These are phyloP conservation scores for Meteorus colon DNA, from an alignment of 2,888 invertebrate species.

Conservation along the genomic window DNA sequence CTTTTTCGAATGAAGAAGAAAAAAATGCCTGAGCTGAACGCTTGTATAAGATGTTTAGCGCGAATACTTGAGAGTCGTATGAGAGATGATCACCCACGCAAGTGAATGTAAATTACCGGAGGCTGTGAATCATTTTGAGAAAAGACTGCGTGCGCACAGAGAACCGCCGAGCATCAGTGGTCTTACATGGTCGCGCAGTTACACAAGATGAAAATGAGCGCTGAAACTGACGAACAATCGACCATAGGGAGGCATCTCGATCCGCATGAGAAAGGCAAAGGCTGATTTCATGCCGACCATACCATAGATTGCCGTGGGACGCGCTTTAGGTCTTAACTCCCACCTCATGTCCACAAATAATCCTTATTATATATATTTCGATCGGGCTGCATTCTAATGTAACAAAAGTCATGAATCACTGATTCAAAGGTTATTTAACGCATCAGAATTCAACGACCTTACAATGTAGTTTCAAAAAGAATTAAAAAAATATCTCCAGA, in stretches of 20 bases:
- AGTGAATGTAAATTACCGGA: slow-evolving; percentile 72
- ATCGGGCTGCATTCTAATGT: slow-evolving; percentile 31
- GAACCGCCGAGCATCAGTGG: slow-evolving; percentile 43
- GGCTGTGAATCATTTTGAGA: slow-evolving; percentile 72
- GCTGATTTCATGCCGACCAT: slow-evolving; percentile 59
- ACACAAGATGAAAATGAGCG: slow-evolving; percentile 48
- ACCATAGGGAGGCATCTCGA: slow-evolving; percentile 10
- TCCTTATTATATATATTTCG: slow-evolving; percentile 60
- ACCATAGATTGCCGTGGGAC: slow-evolving; percentile 69
- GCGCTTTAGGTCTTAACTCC: slow-evolving; percentile 69
- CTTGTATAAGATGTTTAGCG: slow-evolving; percentile 26
- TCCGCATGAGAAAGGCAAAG: slow-evolving; percentile 66
- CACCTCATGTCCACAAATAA: slow-evolving; percentile 63
- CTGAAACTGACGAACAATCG: slow-evolving; percentile 14
- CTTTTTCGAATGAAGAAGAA: slow-evolving; percentile 61
- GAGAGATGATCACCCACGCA: slow-evolving; percentile 65
- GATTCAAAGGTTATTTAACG: not conserved
- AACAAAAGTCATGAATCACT: slow-evolving; percentile 18
- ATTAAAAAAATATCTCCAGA: too few relatives aligned
- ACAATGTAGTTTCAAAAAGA: too few relatives aligned
- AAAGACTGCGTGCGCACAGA: slow-evolving; percentile 55
- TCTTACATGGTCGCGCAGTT: slow-evolving; percentile 50
- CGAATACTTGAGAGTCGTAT: slow-evolving; percentile 10
- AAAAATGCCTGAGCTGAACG: slow-evolving; percentile 9
- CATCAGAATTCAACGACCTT: not conserved